Evolutionary conservation across 2,888 invertebrate species (phyloP), one percentile per base, ranked within the genome.

Genomic region (Hemaris fuciformis): DNA sequence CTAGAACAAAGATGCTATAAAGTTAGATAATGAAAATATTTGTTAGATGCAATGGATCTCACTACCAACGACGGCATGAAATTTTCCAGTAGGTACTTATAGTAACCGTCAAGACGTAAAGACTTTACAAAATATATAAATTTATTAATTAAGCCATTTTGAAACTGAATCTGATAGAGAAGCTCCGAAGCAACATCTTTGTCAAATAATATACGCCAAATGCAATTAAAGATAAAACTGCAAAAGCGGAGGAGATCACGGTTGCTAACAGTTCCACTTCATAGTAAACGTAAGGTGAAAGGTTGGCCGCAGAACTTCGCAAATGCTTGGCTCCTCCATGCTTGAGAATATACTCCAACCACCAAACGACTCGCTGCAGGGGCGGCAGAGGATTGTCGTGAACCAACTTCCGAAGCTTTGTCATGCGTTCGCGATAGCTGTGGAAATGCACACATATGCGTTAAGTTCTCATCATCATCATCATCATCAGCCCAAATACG

Each of bases 311-410:
- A 1, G 42, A 58, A 3, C 41, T 22, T 41, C 58, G 58, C 42
- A 42, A 41, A 42, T 58, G 58, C 6, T 23, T n/a, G 7, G 23
- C 57, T 23, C 57, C 57, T 20, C 57, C 58, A 27, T 58, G 58
- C 10, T 41, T 41, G 42, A 58, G 42, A 1, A 42, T 10, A 6
- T n/a, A 42, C 41, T 41, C 58, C 42, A 42, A 23, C 58, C 42
- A 42, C 41, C 42, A 41, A n/a, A 42, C 7, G 42, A 58, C 58
- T 4, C 41, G 58, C 25, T 25, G 15, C 58, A 42, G 18, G 23
- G 58, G 58, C 5, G 42, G 23, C 25, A 8, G 22, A 1, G 22
- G 58, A 20, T 8, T 3, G 8, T 58, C 58, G 0, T 13, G n/a
- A 20, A 42, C 42, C 22, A 58, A 42, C 15, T 10, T 20, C 3